Percentiles rank a stretch among this genome's conserved stretches.
Evolutionary conservation across 2,888 invertebrate species (phyloP).

Genomic region (Caradrina kadenii): DNA sequence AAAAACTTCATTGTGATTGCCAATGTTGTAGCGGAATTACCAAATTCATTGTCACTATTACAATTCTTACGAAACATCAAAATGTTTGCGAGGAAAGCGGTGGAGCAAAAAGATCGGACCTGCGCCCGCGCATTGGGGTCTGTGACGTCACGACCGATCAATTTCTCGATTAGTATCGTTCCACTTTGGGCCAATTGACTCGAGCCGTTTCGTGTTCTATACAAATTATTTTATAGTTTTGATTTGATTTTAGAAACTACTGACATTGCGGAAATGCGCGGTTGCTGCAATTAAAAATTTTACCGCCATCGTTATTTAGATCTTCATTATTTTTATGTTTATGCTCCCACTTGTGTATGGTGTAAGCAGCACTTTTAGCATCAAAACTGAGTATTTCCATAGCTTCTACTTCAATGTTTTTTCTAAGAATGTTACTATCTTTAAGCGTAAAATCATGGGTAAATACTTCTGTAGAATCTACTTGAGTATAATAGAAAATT

Average conservation of each 20-base stretch:
- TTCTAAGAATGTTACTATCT: no score
- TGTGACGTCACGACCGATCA: slow-evolving; percentile 68
- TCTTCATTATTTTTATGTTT: slow-evolving; percentile 37
- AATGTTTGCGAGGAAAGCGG: slow-evolving; percentile 75
- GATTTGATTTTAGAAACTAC: slow-evolving; percentile 60
- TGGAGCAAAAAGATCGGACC: slow-evolving; percentile 63
- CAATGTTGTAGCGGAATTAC: slow-evolving; percentile 59
- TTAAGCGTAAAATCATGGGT: background rate
- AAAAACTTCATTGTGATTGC: slow-evolving; percentile 33
- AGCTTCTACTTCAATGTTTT: background rate
- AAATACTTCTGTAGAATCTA: background rate
- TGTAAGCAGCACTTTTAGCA: slow-evolving; percentile 11
- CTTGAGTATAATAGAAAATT: background rate
- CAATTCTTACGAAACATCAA: slow-evolving; percentile 73
- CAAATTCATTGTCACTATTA: slow-evolving; percentile 70
- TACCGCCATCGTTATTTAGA: slow-evolving; percentile 48
- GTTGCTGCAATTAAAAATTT: slow-evolving; percentile 56
- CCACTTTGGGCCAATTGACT: slow-evolving; percentile 59
- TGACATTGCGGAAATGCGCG: slow-evolving; percentile 50
- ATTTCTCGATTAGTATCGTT: slow-evolving; percentile 70
- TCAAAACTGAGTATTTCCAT: background rate
- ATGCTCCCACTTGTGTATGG: slow-evolving; percentile 22
- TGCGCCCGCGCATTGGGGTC: slow-evolving; percentile 44
- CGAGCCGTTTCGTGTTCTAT: slow-evolving; percentile 49
- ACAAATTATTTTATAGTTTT: slow-evolving; percentile 52